These are phyloP conservation scores for Tokudaia tokunoshimensis DNA, from an alignment of 2,797 vertebrate genomes.

Conservation along the genomic window DNA sequence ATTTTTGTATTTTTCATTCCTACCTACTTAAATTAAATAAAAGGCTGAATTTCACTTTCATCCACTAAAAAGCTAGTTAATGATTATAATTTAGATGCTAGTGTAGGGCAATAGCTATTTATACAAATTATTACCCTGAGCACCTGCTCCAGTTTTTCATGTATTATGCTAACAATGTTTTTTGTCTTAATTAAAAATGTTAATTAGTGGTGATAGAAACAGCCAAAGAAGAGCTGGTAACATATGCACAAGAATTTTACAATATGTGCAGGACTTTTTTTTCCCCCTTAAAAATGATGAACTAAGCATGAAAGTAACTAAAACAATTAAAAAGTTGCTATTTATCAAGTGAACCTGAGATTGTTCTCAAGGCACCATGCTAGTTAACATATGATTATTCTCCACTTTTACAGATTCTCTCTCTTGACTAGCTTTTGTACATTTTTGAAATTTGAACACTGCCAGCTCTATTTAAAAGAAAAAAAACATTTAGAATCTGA, in stretches of 20 bases:
- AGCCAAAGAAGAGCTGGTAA: conserved; percentile 79
- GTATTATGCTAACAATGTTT: conserved; percentile 82
- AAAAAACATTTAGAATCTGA: not conserved
- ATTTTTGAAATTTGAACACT: conserved; percentile 52
- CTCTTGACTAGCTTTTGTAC: conserved; percentile 39
- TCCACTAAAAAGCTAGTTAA: conserved; percentile 80
- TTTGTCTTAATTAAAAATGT: conserved; percentile 85
- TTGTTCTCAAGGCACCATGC: conserved; percentile 53
- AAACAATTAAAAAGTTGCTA: conserved; percentile 69
- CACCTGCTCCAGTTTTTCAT: conserved; percentile 83
- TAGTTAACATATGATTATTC: conserved; percentile 72
- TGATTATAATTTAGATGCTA: conserved; percentile 82
- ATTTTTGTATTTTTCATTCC: conserved; percentile 52
- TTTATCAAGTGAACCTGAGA: conserved; percentile 74
- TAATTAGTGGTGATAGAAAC: conserved; percentile 84
- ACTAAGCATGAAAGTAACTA: conserved; percentile 74
- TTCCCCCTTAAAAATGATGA: conserved; percentile 68
- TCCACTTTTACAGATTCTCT: conserved; percentile 59
- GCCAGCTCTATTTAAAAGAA: not conserved
- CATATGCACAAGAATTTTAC: conserved; percentile 81
- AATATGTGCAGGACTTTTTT: conserved; percentile 79
- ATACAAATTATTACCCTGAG: conserved; percentile 83
- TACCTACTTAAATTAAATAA: conserved; percentile 75
- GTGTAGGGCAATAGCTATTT: conserved; percentile 82
- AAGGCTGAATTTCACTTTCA: conserved; percentile 76